Conservation (phyloP, 2,113 vertebrate species). For the Etia nguti region DNA sequence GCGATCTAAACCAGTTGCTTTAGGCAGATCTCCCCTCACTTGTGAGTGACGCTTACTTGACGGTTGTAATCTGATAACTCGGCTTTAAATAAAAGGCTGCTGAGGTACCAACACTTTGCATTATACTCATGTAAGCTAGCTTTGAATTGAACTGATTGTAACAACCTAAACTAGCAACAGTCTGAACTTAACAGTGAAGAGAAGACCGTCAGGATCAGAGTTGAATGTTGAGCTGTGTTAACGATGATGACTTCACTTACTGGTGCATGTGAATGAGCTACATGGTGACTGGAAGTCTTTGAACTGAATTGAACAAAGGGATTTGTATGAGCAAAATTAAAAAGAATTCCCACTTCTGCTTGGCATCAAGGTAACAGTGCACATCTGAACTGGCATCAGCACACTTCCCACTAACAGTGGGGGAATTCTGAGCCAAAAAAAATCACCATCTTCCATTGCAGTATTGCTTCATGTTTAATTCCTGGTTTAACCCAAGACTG, state of each 20-base stretch:
- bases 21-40: neutral
- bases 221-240: neutral
- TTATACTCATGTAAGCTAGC: neutral
- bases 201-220: neutral
- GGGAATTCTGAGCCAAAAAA: neutral
- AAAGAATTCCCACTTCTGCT: neutral
- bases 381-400: neutral
- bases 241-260: neutral
- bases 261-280: neutral
- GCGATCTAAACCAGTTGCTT: neutral
- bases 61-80: neutral
- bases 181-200: neutral
- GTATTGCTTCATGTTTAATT: neutral
- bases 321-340: neutral
- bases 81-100: neutral
- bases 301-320: neutral
- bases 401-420: too few relatives aligned
- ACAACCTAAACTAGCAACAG: neutral
- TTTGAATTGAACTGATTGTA: neutral
- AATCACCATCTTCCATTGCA: neutral
- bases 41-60: neutral
- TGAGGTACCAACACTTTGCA: neutral
- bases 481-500: constrained; percentile 14
- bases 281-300: neutral
- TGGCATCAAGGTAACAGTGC: neutral